These are phyloP conservation scores for Hippopotamus amphibius DNA, from an alignment of 2,113 vertebrate genomes.

Conservation along the genomic window DNA sequence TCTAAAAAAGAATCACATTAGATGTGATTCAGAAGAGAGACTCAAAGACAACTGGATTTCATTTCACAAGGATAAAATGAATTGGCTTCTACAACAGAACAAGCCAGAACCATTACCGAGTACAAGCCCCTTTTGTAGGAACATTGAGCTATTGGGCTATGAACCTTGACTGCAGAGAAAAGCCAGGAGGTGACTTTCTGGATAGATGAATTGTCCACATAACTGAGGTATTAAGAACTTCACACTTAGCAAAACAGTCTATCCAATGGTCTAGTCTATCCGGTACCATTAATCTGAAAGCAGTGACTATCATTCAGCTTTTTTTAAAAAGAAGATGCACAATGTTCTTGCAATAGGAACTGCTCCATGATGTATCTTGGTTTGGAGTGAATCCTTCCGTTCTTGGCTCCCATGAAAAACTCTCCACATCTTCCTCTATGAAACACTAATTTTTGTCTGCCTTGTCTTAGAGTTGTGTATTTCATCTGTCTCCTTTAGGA, in stretches of 20 bases:
- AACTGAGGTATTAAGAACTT: conserved; percentile 47
- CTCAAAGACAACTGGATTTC: conserved; percentile 71
- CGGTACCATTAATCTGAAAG: conserved; percentile 16
- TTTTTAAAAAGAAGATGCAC: neutral
- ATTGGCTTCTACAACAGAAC: conserved; percentile 63
- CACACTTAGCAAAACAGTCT: neutral
- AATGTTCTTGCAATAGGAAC: neutral
- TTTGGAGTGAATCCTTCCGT: neutral
- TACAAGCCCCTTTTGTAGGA: neutral
- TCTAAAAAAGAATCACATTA: conserved; percentile 72
- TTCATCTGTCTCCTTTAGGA: conserved; percentile 49
- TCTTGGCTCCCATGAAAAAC: neutral
- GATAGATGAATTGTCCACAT: conserved; percentile 9
- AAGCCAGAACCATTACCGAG: conserved; percentile 23
- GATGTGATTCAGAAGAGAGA: conserved; percentile 69
- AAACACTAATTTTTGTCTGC: conserved; percentile 1
- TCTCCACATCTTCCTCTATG: neutral
- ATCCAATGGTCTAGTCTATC: neutral
- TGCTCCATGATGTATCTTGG: rapidly evolving
- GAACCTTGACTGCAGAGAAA: conserved; percentile 42
- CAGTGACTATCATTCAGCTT: conserved; percentile 3
- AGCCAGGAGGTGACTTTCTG: conserved; percentile 30
- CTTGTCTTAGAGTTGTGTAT: neutral
- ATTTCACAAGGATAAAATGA: conserved; percentile 72
- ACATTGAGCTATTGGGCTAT: conserved; percentile 50